Evolutionary conservation across 2,888 invertebrate genomes (phyloP), one percentile per base, ranked within the genome.

Genomic region (Metopia argyrocephala): DNA sequence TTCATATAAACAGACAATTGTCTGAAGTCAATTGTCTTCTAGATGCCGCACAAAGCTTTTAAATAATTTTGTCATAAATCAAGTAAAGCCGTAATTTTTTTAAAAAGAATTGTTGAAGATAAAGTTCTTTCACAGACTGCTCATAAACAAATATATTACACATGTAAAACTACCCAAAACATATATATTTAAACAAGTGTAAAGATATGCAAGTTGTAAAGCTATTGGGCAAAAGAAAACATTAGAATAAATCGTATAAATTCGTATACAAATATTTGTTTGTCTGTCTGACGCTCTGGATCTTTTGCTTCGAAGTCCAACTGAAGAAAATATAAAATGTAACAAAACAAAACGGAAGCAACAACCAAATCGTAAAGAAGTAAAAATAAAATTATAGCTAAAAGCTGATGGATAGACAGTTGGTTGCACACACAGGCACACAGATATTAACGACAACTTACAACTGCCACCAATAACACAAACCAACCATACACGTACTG

Each of bases 281-380:
- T 65, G 31, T 18, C 20, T 54, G 25, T 15, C 23, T 38, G 56
- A 2, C 9, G 9, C 5, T 65, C 45, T 54, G 2, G 23, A 21
- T 38, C 15, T 23, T 21, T 64, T 62, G 3, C 52, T 62, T 28
- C 45, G 64, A 56, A 56, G 61, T 45, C 31, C 54, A 18, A 3
- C 15, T 48, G 18, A 62, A 59, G 54, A 21, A 59, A 9, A 20
- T 27, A 57, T 12, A 20, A 21, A 59, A n/a, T n/a, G n/a, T n/a
- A n/a, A n/a, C 27, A 4, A 52, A 23, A 4, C 48, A 38, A 73
- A 80, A 57, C 31, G 66, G 71, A 73, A 73, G 68, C 50, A 76
- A 71, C 56, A 71, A 71, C 64, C 48, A 76, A 76, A 69, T 65
- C 31, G 64, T 68, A 57, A 68, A 31, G 52, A 59, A 74, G 25